These are phyloP conservation scores for Nudaria mundana DNA, from an alignment of 2,888 invertebrate species.

Conservation along the genomic window DNA sequence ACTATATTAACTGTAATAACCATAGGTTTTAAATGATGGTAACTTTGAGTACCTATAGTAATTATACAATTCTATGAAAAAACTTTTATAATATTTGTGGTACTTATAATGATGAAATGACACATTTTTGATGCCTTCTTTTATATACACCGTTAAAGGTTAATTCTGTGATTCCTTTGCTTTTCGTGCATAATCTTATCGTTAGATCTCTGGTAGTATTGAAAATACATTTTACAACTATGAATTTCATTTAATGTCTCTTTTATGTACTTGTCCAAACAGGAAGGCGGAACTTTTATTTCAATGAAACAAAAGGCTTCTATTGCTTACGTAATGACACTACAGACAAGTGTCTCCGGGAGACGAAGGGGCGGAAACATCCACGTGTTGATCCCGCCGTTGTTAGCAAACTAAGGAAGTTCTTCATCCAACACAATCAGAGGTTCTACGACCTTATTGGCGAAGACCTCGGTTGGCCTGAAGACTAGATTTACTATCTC, in stretches of 20 bases:
- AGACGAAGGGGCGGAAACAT: constrained; percentile 91
- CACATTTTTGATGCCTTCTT: too few species aligned
- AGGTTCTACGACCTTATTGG: constrained; percentile 96
- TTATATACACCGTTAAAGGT: too few species aligned
- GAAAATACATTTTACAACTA: neutral
- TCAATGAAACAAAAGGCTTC: constrained; percentile 98
- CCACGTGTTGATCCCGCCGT: constrained; percentile 91
- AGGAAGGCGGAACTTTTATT: constrained; percentile 95
- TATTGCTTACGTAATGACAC: constrained; percentile 94
- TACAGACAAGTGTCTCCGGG: constrained; percentile 90
- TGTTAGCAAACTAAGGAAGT: constrained; percentile 89
- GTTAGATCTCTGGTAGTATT: too few species aligned
- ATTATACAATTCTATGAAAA: too few species aligned
- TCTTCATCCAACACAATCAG: constrained; percentile 95
- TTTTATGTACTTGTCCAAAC: constrained; percentile 27
- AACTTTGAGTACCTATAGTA: too few species aligned
- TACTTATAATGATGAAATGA: too few species aligned
- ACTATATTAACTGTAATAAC: too few species aligned
- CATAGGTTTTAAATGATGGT: too few species aligned
- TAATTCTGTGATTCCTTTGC: too few species aligned
- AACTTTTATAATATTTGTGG: too few species aligned
- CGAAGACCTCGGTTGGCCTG: constrained; percentile 96
- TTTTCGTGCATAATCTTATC: too few species aligned
- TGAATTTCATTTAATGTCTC: constrained; percentile 3
- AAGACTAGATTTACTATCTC: constrained; percentile 80